Evolutionary conservation across 2,113 vertebrate genomes (phyloP).

Genomic region (Brachypodius melanocephalos): DNA sequence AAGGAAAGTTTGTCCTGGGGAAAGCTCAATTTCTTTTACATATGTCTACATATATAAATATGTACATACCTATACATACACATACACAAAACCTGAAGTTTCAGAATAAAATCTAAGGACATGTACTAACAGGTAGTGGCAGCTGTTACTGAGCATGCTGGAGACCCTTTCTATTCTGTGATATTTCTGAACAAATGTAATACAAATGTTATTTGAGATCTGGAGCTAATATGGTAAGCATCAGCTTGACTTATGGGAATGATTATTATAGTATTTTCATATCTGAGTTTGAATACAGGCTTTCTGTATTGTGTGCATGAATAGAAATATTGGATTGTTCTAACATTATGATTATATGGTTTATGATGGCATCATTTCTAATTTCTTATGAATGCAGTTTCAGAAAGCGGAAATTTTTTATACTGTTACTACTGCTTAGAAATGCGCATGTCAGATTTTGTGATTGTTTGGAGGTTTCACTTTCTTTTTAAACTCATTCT

Average conservation of each 20-base stretch:
- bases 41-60: neutral
- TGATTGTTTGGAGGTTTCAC: neutral
- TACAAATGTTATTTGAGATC: neutral
- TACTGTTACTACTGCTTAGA: neutral
- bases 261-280: neutral
- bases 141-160: no score
- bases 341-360: neutral
- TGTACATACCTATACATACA: rapidly evolving
- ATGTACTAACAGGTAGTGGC: neutral
- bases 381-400: neutral
- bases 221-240: neutral
- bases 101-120: neutral
- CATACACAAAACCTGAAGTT: neutral
- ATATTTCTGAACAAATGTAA: neutral
- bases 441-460: neutral
- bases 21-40: neutral
- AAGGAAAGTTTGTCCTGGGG: neutral
- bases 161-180: neutral
- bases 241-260: neutral
- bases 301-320: neutral
- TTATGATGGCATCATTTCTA: neutral
- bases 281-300: neutral
- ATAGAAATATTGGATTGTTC: neutral
- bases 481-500: neutral
- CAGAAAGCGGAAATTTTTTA: neutral